Evolutionary conservation across 2,888 invertebrate species (phyloP).

Genomic region (Caenorhabditis sp.): DNA sequence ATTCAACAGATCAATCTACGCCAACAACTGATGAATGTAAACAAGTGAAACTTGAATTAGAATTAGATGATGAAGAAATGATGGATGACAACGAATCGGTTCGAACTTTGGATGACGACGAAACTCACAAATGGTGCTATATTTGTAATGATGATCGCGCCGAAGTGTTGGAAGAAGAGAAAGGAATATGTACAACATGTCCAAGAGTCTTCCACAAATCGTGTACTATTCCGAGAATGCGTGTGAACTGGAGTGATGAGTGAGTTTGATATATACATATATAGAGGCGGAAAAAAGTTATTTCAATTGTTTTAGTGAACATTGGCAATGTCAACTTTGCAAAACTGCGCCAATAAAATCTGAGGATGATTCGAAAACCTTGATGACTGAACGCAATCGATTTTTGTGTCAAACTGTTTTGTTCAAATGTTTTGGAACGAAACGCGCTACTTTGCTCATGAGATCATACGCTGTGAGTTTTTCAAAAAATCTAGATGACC

Average conservation of each 20-base stretch:
- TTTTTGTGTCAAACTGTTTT: neutral
- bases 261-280: neutral
- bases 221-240: constrained; percentile 1
- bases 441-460: neutral
- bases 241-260: neutral
- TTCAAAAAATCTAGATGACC: neutral
- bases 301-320: neutral
- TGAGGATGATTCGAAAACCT: neutral
- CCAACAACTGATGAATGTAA: neutral
- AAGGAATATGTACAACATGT: constrained; percentile 4
- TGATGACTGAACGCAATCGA: neutral
- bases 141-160: neutral
- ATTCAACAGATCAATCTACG: too few relatives aligned
- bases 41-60: neutral
- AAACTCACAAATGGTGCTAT: constrained; percentile 3
- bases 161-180: neutral
- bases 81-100: constrained; percentile 1
- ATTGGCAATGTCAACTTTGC: constrained; percentile 5
- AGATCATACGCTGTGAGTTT: constrained; percentile 4
- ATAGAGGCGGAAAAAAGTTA: neutral
- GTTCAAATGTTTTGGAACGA: constrained; percentile 1
- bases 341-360: neutral
- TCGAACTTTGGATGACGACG: neutral
- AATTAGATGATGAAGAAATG: neutral
- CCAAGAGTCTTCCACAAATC: constrained; percentile 3